phyloP scores from a whole-genome alignment of 2,113 vertebrate genomes.

The Mastomys natalensis region DNA sequence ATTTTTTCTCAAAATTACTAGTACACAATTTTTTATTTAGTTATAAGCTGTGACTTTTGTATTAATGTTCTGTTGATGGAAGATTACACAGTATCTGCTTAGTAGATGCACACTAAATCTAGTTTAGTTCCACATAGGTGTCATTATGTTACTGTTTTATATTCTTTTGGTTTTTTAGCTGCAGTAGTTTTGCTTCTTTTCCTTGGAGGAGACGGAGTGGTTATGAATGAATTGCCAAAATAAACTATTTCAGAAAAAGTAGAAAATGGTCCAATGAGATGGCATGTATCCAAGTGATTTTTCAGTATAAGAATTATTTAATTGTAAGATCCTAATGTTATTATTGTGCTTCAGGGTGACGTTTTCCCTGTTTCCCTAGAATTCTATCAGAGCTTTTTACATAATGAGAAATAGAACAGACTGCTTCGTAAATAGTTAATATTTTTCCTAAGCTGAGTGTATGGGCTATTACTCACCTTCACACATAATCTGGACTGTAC shows the following conservation, averaged over 20 bases:
- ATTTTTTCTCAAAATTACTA: conserved; percentile 58
- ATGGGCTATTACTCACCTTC: not conserved
- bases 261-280: conserved; percentile 18
- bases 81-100: conserved; percentile 34
- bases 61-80: not conserved
- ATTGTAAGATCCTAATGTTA: not conserved
- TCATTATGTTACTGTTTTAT: conserved; percentile 50
- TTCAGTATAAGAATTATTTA: conserved; percentile 14
- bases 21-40: conserved; percentile 51
- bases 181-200: conserved; percentile 42
- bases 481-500: not conserved
- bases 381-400: conserved; percentile 2
- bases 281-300: not conserved
- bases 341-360: not conserved
- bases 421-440: not conserved
- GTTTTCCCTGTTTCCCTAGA: conserved; percentile 21
- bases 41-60: conserved; percentile 66
- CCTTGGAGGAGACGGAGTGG: conserved; percentile 20
- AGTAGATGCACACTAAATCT: conserved; percentile 53
- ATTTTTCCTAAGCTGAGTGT: not conserved
- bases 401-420: conserved; percentile 8
- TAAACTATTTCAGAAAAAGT: conserved; percentile 46
- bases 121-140: conserved; percentile 8
- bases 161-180: conserved; percentile 39
- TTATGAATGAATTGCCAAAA: conserved; percentile 32